Conservation (phyloP, 2,113 vertebrate genomes). For the Forbesichthys agassizii region DNA sequence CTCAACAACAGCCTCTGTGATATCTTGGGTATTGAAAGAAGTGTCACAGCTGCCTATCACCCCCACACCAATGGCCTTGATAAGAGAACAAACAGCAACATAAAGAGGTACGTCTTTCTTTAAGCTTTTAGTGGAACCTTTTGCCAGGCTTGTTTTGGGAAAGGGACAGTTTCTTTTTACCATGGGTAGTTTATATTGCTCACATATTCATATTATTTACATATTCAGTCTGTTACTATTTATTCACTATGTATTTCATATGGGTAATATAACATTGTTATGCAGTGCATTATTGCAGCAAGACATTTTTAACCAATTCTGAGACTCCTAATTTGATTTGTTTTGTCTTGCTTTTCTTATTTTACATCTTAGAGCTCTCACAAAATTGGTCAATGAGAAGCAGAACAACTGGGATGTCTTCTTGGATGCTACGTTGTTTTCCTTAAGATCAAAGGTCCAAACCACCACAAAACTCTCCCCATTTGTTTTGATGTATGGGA, state of each 20-base stretch:
- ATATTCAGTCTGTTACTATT: slow-evolving; percentile 2
- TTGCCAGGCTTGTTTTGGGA: background rate
- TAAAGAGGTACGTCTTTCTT: background rate
- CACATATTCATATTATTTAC: background rate
- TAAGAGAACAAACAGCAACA: slow-evolving; percentile 9
- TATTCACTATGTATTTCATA: slow-evolving; percentile 1
- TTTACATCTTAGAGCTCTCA: slow-evolving; percentile 32
- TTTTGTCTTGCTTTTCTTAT: background rate
- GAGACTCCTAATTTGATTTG: background rate
- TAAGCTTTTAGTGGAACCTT: background rate
- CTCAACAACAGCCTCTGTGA: slow-evolving; percentile 16
- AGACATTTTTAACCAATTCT: background rate
- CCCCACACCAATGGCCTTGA: slow-evolving; percentile 23
- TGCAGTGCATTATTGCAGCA: background rate
- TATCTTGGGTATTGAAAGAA: background rate
- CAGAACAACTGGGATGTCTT: slow-evolving; percentile 33
- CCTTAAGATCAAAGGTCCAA: slow-evolving; percentile 33
- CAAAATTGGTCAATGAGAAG: slow-evolving; percentile 22
- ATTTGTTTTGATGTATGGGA: slow-evolving; percentile 37
- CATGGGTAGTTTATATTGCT: background rate
- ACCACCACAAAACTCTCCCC: slow-evolving; percentile 34
- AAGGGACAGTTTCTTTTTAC: background rate
- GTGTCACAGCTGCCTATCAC: slow-evolving; percentile 3
- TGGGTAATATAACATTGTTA: background rate
- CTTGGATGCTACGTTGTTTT: slow-evolving; percentile 33